phyloP scores from a whole-genome alignment of 2,113 vertebrate species.

The Gymnorhina tibicen region DNA sequence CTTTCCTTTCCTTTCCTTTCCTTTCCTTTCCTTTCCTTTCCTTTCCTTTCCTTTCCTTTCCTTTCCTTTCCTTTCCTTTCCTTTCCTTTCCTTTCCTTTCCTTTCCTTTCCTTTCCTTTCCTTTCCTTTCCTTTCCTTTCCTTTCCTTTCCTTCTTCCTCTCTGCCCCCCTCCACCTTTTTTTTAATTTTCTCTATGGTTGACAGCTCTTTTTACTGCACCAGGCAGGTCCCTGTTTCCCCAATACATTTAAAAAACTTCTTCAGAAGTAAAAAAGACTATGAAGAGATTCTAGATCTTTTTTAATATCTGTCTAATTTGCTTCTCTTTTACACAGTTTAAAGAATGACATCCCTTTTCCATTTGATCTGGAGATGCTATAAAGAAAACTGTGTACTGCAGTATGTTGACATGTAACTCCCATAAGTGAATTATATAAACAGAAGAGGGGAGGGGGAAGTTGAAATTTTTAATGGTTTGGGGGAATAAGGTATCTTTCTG shows the following conservation, averaged over 20 bases:
- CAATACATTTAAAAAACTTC: neutral
- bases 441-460: neutral
- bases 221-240: neutral
- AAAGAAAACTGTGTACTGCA: neutral
- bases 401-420: neutral
- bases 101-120: neutral
- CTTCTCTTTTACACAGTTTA: neutral
- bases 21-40: neutral
- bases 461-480: neutral
- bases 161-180: accelerated
- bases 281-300: neutral
- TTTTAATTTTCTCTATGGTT: neutral
- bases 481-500: neutral
- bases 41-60: neutral
- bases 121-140: too few species aligned
- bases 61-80: accelerated
- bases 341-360: neutral
- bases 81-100: neutral
- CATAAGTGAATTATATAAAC: neutral
- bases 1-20: neutral
- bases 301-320: neutral
- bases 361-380: neutral
- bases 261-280: neutral
- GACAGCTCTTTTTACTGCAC: neutral
- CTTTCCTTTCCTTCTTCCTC: accelerated